Evolutionary conservation across 2,888 invertebrate species (phyloP), one percentile per base, ranked within the genome.

Genomic region (Patella pellucida): DNA sequence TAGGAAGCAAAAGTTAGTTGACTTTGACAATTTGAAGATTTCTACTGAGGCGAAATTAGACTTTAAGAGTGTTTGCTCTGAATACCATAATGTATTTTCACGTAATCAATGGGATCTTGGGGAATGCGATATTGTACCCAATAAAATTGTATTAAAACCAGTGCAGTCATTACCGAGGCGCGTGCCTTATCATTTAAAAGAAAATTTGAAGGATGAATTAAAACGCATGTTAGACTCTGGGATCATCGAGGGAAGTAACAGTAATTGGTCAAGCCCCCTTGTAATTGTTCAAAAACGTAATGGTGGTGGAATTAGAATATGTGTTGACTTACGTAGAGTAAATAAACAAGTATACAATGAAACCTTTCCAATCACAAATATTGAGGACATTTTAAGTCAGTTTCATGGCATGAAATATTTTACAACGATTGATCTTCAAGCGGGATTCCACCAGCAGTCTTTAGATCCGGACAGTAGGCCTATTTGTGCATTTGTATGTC

Each of bases 251-350:
- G 16, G 16, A 19, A 56, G 56, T 15, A n/a, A 16, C 16, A 56
- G 56, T 56, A 56, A 56, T 62, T 62, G 62, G 62, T 62, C n/a
- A n/a, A 62, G 62, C n/a, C 62, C 19, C 9, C 16, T 62, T 19
- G 62, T 62, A 11, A 15, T 62, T 2, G 62, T 19, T 19, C 62
- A 62, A 19, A 62, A 62, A 62, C 62, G 62, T 15, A 19, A 62
- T 62, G n/a, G 62, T 16, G n/a, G 62, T 16, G 62, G 62, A 9
- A 62, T 62, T 15, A 62, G 62, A 62, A 62, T 62, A 62, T 62
- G 62, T 62, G 62, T 62, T 9, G 62, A 62, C n/a, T 9, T 62
- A 2, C 15, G 62, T 9, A 62, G n/a, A n/a, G 62, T 62, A n/a
- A 62, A 62, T 62, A 19, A n/a, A n/a, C 62, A 16, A 62, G 16